Evolutionary conservation across 2,888 invertebrate species (phyloP).

Genomic region (Zhengitettix transpicula): DNA sequence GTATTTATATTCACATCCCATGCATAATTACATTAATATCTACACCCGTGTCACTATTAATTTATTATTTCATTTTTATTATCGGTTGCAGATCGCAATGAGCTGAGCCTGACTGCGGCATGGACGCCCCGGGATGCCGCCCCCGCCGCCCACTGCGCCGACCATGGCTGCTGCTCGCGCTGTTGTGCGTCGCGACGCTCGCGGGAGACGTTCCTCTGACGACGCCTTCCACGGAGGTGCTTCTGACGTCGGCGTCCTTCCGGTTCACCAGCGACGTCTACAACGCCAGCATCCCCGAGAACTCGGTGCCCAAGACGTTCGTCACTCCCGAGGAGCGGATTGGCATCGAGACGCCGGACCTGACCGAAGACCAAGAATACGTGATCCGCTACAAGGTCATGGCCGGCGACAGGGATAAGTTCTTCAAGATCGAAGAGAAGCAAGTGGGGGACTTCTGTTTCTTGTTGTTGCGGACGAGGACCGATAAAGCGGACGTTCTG

Average conservation of each 20-base stretch:
- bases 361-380: conserved; percentile 20
- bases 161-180: not conserved
- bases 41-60: too few relatives aligned
- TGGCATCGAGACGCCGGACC: conserved; percentile 41
- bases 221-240: not conserved
- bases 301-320: conserved; percentile 80
- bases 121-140: not conserved
- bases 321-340: conserved; percentile 55
- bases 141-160: not conserved
- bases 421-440: conserved; percentile 83
- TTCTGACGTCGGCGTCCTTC: conserved; percentile 24
- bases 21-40: too few relatives aligned
- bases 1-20: too few relatives aligned
- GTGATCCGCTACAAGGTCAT: conserved; percentile 74
- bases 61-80: too few relatives aligned
- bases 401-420: conserved; percentile 71
- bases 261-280: conserved; percentile 57
- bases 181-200: not conserved
- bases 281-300: conserved; percentile 84
- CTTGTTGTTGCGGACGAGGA: conserved; percentile 71
- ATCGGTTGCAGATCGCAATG: not conserved
- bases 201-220: not conserved
- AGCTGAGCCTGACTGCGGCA: not conserved
- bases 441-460: conserved; percentile 91
- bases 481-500: conserved; percentile 70